Percentiles rank a stretch among this genome's conserved stretches.
These are phyloP conservation scores for Corythucha ciliata DNA, from an alignment of 2,888 invertebrate genomes.

Conservation along the genomic window DNA sequence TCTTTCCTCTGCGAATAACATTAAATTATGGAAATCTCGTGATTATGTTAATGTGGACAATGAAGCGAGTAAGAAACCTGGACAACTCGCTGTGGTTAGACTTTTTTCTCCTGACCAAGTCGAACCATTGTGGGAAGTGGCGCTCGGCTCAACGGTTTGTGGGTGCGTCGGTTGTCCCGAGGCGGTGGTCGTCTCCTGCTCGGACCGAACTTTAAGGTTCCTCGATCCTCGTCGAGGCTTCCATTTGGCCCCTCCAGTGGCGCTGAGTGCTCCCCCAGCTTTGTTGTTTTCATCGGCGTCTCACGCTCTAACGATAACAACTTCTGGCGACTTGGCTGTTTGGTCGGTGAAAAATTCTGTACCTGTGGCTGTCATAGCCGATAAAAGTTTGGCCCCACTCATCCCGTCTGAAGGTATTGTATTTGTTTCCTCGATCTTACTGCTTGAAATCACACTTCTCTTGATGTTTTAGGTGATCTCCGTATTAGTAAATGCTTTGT, in stretches of 20 bases:
- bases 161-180: conserved; percentile 53
- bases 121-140: conserved; percentile 32
- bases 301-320: conserved; percentile 49
- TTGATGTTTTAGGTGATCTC: conserved; percentile 40
- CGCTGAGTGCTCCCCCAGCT: conserved; percentile 51
- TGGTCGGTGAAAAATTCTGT: conserved; percentile 43
- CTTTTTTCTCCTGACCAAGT: conserved; percentile 22
- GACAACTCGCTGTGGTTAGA: conserved; percentile 29
- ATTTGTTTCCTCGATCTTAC: not conserved
- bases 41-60: conserved; percentile 38
- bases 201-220: conserved; percentile 57
- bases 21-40: conserved; percentile 25
- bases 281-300: conserved; percentile 45
- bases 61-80: conserved; percentile 47
- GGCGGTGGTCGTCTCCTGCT: conserved; percentile 55
- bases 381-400: conserved; percentile 50
- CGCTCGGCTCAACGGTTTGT: conserved; percentile 42
- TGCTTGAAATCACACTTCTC: not conserved
- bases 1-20: conserved; percentile 2
- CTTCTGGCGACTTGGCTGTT: conserved; percentile 46
- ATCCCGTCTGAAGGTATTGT: conserved; percentile 26
- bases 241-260: conserved; percentile 47
- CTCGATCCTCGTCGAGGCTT: conserved; percentile 48
- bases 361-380: conserved; percentile 42
- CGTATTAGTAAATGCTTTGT: conserved; percentile 50